Evolutionary conservation across 2,797 vertebrate species (phyloP), one percentile per base, ranked within the genome.

Genomic region (Oophaga sylvatica): DNA sequence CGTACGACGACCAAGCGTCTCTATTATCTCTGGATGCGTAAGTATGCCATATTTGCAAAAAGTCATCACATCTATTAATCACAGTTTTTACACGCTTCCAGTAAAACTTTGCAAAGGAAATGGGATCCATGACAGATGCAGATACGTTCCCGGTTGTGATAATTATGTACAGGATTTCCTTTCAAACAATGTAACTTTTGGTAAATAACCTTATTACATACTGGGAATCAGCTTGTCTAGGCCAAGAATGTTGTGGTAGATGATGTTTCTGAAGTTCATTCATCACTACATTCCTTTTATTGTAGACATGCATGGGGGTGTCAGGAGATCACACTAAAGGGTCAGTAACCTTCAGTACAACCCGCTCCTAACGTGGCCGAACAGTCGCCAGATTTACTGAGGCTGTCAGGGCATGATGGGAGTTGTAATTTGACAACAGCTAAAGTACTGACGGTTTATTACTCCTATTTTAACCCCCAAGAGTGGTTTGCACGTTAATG

Each of bases 21-120:
- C 90, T 99, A 99, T 93, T 95, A 98, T 94, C 96, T 99, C 92
- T 99, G 98, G 98, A 98, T 99, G 92, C 45, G 98, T 99, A 93
- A 97, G 98, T 98, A 77, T 60, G n/a, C 12, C 13, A 13, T 19
- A 1, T 26, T 19, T 5, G 8, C 60, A 48, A 10, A 45, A 65
- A 26, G 22, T 48, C 60, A 9, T 63, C 19, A 26, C 13, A 16
- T 7, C 35, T 80, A 15, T 48, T 67, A 65, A 35, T 48, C n/a
- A n/a, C 9, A 19, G 59, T 80, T 41, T 80, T 31, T 63, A 22
- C 59, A 63, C 45, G 60, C 35, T 62, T 67, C 15, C 41, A n/a
- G 48, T 81, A n/a, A 35, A 45, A 48, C 13, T 35, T 80, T 17
- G 20, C 20, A 48, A 20, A 41, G 35, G 41, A 81, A 41, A 45